These are phyloP conservation scores for Heteromurus nitidus DNA, from an alignment of 2,888 invertebrate species.

Conservation along the genomic window DNA sequence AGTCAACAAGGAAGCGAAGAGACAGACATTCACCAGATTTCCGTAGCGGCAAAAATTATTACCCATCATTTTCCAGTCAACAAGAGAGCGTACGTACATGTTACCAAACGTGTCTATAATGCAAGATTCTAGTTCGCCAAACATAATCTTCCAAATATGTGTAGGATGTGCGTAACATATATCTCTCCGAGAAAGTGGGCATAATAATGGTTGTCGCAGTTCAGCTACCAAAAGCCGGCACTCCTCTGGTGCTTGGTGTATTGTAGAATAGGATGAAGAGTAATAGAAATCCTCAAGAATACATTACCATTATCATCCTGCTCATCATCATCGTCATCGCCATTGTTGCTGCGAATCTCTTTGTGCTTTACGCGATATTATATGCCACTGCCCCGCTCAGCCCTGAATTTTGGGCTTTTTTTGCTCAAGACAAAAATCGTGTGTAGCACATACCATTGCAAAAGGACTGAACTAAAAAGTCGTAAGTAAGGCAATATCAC, in stretches of 20 bases:
- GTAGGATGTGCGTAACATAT: background rate
- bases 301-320: slow-evolving; percentile 34
- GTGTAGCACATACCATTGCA: background rate
- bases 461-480: too few relatives aligned
- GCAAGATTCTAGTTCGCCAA: background rate
- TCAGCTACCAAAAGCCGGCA: too few relatives aligned
- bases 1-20: too few relatives aligned
- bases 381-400: too few relatives aligned
- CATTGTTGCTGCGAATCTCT: slow-evolving; percentile 39
- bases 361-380: slow-evolving; percentile 4
- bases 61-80: background rate
- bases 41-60: slow-evolving; percentile 8
- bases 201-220: too few relatives aligned
- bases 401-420: background rate
- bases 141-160: slow-evolving; percentile 8
- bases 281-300: slow-evolving; percentile 44
- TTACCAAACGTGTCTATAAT: background rate
- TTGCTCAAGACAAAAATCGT: background rate
- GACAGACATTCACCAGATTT: slow-evolving; percentile 28
- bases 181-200: too few relatives aligned
- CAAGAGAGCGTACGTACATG: background rate
- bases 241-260: too few relatives aligned
- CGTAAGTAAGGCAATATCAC: background rate
- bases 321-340: slow-evolving; percentile 21
- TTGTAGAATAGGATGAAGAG: too few relatives aligned